phyloP scores from a whole-genome alignment of 2,888 invertebrate species.

The Stenurella melanura region DNA sequence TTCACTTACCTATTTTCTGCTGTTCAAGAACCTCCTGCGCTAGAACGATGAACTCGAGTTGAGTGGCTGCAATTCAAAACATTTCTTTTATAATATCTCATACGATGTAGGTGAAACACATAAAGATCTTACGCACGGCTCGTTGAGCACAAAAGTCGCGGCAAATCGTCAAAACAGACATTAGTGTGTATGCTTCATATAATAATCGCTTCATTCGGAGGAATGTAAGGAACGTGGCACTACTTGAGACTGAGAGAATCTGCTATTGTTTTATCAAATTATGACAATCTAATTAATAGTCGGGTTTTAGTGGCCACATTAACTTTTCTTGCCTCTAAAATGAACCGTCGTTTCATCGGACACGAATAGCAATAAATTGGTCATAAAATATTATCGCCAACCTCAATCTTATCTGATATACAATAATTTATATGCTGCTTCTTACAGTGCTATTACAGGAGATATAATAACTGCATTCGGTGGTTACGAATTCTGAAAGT shows the following conservation, averaged over 20 bases:
- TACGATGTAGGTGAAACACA: constrained; percentile 3
- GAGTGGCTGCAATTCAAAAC: background rate
- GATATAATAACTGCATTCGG: no score
- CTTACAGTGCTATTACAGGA: background rate
- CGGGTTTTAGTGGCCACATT: background rate
- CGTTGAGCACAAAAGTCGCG: background rate
- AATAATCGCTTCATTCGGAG: background rate
- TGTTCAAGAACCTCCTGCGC: background rate
- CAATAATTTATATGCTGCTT: background rate
- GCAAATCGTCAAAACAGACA: background rate
- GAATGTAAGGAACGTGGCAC: background rate
- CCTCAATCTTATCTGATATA: background rate
- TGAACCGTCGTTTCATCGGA: background rate
- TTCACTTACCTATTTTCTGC: background rate
- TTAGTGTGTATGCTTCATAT: background rate
- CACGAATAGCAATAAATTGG: background rate
- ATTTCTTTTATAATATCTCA: background rate
- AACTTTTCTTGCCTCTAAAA: background rate
- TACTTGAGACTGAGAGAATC: background rate
- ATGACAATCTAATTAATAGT: constrained; percentile 2
- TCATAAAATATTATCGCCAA: background rate
- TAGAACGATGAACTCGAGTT: background rate
- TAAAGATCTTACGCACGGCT: background rate
- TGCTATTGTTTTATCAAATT: background rate
- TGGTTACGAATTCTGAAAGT: no score